Evolutionary conservation across 2,113 vertebrate genomes (phyloP), one percentile per base, ranked within the genome.

Genomic region (Oenanthe melanoleuca): DNA sequence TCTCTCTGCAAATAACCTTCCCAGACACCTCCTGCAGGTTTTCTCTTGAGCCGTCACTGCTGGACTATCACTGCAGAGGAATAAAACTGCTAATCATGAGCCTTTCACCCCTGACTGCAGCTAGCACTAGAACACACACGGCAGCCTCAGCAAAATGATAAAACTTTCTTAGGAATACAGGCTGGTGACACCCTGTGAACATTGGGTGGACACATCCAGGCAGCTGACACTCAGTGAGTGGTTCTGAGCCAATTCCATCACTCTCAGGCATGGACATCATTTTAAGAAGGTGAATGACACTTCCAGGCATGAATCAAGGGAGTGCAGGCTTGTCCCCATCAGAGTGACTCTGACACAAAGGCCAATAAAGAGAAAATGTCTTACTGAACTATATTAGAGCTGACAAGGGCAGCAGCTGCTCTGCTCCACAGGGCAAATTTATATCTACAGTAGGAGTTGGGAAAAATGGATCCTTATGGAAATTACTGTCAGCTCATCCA

Each of bases 81-180:
- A 20, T 56, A 61, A 26, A n/a, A 6, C 44, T 14, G 34, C 26
- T 22, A 7, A 31, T 37, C 64, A 22, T 28, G 1, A 50, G 26
- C 29, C 19, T 49, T 26, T 25, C 38, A 12, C 14, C 33, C 1
- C 0, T 13, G 50, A 34, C 34, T 44, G 49, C 26, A 4, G 15
- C 61, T 65, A 52, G 24, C 37, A 4, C 61, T 15, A 0, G 1
- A 33, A 21, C 14, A 19, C 0, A 0, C 11, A 15, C 0, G 0
- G 57, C 53, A 37, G 31, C 57, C 66, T 24, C 57, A 66, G 81
- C 66, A 69, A 56, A 72, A 52, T 0, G 16, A 47, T 47, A 66
- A 34, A 65, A 2, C 7, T 5, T 40, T 16, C 28, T 45, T 25
- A 25, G 50, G 60, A 57, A 16, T 0, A 14, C 3, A 44, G n/a